Evolutionary conservation across 2,113 vertebrate species (phyloP), one percentile per base, ranked within the genome.

Genomic region (Chlorocebus sabaeus): DNA sequence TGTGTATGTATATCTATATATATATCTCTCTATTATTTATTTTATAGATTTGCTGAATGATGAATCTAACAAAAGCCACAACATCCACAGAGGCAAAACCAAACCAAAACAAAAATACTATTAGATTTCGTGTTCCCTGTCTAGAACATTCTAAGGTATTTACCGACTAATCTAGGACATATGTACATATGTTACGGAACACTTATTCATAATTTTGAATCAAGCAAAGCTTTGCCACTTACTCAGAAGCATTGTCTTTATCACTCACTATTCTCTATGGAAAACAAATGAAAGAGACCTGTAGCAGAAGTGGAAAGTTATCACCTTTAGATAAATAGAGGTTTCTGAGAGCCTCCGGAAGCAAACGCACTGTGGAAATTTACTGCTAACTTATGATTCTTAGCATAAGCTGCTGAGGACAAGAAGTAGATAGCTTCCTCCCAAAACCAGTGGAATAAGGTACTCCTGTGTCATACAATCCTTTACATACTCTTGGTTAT

Each of bases 121-220:
- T 76, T 83, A 82, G 4, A 95, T 80, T 83, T 89, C 79, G 9
- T 89, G n/a, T 76, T 92, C 23, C 55, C 61, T 84, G 45, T 17
- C 9, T 78, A 55, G 45, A 84, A 78, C n/a, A 43, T 70, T 14
- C 22, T n/a, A 89, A 52, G 3, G 32, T 89, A 89, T 92, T 75
- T 83, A 83, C 78, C 27, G 12, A 55, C 50, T 83, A 11, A 81
- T 40, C 20, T 8, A 75, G 38, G 48, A 81, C 50, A 78, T 70
- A 70, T 14, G 61, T 64, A 81, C 59, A 78, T 70, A 78, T 30
- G 61, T 64, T 64, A 30, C 12, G 50, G 32, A 89, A 64, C 7
- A 35, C 20, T 64, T 70, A 84, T 38, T 89, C 38, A 89, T 50
- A 78, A 78, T 72, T 84, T 78, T 95, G 43, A 92, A 92, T 89